phyloP scores from a whole-genome alignment of 2,797 vertebrate genomes.

The Melanotaenia parkinsoni region DNA sequence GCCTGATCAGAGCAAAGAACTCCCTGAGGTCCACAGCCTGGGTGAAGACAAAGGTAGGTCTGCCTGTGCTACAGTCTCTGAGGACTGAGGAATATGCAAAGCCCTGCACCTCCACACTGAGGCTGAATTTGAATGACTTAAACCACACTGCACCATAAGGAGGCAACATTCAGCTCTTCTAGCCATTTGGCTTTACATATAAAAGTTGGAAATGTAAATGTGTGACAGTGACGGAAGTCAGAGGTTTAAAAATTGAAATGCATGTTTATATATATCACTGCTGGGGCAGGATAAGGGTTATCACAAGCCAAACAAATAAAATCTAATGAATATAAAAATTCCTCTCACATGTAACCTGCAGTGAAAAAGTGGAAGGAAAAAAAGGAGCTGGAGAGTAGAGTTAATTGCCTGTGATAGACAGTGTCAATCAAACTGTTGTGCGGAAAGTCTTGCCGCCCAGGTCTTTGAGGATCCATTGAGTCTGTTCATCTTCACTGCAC shows the following conservation, averaged over 20 bases:
- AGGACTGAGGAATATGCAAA: constrained; percentile 79
- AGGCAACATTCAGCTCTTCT: constrained; percentile 64
- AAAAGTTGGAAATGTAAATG: constrained; percentile 71
- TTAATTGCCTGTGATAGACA: constrained; percentile 63
- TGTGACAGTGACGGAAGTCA: constrained; percentile 41
- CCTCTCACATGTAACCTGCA: neutral
- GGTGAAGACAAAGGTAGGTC: constrained; percentile 76
- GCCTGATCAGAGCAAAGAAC: constrained; percentile 90
- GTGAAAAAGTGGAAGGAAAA: neutral
- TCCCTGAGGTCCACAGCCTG: constrained; percentile 83
- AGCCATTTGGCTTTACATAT: constrained; percentile 65
- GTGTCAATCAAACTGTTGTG: constrained; percentile 70
- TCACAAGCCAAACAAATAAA: constrained; percentile 37
- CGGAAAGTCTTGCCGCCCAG: constrained; percentile 60
- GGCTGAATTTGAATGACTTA: constrained; percentile 72
- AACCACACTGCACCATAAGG: constrained; percentile 71
- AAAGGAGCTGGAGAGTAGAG: constrained; percentile 23
- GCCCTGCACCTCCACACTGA: constrained; percentile 78
- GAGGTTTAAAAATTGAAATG: constrained; percentile 56
- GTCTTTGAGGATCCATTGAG: constrained; percentile 61
- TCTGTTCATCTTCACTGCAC: constrained; percentile 63
- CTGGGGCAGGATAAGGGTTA: constrained; percentile 16
- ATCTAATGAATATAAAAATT: constrained; percentile 16
- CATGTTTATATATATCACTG: constrained; percentile 39
- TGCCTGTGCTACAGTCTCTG: constrained; percentile 80